A percentile compares a stretch with the other conserved stretches of the same genome.
These are phyloP conservation scores for Trichacis sp. DNA, from an alignment of 2,888 invertebrate genomes.

Conservation along the genomic window DNA sequence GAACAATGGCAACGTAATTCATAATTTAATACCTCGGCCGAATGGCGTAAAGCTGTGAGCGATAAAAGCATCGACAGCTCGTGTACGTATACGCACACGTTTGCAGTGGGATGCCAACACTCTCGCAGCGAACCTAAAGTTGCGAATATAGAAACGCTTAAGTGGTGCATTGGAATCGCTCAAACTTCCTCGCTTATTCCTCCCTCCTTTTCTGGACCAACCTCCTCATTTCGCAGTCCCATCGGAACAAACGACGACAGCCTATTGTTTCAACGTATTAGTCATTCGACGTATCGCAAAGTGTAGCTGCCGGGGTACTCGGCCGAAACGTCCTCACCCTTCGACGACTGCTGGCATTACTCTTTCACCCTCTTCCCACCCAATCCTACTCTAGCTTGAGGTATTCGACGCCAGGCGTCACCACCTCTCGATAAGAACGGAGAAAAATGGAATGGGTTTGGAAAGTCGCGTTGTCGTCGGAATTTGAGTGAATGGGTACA, in stretches of 20 bases:
- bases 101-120: constrained; percentile 37
- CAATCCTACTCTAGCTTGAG: constrained; percentile 46
- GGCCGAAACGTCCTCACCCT: constrained; percentile 49
- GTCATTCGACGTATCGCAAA: constrained; percentile 68
- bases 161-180: constrained; percentile 68
- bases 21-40: constrained; percentile 53
- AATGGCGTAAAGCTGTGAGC: constrained; percentile 46
- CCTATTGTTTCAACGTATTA: constrained; percentile 69
- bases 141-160: constrained; percentile 66
- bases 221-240: constrained; percentile 54
- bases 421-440: constrained; percentile 53
- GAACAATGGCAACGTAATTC: constrained; percentile 51
- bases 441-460: too few relatives aligned
- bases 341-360: constrained; percentile 30
- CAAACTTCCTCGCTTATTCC: constrained; percentile 48
- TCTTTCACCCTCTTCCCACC: constrained; percentile 27
- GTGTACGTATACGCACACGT: constrained; percentile 24
- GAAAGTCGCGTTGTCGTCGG: constrained; percentile 2
- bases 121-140: constrained; percentile 59
- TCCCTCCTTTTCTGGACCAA: constrained; percentile 44
- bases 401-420: constrained; percentile 56
- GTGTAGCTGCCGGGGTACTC: constrained; percentile 59
- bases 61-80: constrained; percentile 51
- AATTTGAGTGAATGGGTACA: too few relatives aligned
- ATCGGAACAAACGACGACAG: constrained; percentile 63